phyloP scores from a whole-genome alignment of 1,140 invertebrate genomes.

The Zaprionus camerounensis region DNA sequence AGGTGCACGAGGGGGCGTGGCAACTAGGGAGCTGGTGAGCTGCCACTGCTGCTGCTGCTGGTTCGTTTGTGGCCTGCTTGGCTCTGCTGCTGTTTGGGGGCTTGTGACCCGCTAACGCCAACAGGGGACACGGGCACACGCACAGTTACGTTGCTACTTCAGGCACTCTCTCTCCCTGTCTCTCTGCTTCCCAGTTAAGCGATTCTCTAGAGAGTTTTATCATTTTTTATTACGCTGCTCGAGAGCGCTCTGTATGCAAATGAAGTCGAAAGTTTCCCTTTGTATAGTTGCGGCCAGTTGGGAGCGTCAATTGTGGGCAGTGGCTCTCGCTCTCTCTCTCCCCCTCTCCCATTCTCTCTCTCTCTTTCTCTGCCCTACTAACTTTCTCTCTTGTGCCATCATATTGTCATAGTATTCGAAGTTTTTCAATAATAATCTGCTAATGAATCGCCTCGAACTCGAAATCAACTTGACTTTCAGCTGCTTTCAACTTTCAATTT shows the following conservation, averaged over 20 bases:
- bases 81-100: constrained; percentile 19
- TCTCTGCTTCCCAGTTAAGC: constrained; percentile 10
- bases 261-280: constrained; percentile 81
- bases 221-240: constrained; percentile 82
- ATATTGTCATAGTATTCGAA: constrained; percentile 29
- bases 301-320: constrained; percentile 28
- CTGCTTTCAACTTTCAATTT: neutral
- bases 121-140: constrained; percentile 59
- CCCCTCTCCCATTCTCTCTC: neutral
- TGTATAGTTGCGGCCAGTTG: constrained; percentile 69
- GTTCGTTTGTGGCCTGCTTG: constrained; percentile 63
- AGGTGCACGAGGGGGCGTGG: constrained; percentile 2
- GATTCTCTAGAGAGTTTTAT: constrained; percentile 75
- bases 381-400: neutral
- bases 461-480: neutral
- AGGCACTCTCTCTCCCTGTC: constrained; percentile 1
- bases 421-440: constrained; percentile 12
- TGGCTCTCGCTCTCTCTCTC: neutral
- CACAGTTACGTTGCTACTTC: constrained; percentile 46
- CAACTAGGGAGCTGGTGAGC: constrained; percentile 53
- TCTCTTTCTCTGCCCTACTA: neutral
- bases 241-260: constrained; percentile 83
- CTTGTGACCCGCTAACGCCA: constrained; percentile 55
- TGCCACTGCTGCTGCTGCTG: constrained; percentile 4
- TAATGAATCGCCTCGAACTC: neutral